Conservation (phyloP, 1,140 invertebrate species). For the Aphaenogaster ashmeadi region DNA sequence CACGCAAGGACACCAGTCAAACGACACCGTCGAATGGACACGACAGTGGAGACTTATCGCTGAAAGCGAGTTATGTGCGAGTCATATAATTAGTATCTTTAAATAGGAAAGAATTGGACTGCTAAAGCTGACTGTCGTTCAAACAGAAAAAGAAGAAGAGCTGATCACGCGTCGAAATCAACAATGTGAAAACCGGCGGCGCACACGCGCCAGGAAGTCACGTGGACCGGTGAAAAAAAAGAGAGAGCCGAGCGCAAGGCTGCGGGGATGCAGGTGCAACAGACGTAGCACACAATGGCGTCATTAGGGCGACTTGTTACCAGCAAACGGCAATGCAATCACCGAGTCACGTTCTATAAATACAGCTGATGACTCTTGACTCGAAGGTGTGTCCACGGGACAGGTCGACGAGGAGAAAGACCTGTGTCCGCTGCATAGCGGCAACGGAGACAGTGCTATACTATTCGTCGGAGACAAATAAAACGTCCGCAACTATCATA, state of each 20-base stretch:
- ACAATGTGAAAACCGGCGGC: conserved; percentile 13
- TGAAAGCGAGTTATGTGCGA: background rate
- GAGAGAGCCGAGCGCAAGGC: background rate
- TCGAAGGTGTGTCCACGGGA: conserved; percentile 68
- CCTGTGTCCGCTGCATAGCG: conserved; percentile 24
- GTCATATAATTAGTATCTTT: background rate
- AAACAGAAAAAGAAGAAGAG: background rate
- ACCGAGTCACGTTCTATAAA: conserved; percentile 80
- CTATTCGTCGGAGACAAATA: conserved; percentile 2
- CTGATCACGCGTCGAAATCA: conserved; percentile 18
- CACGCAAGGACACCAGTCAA: background rate
- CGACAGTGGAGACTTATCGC: background rate
- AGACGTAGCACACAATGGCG: conserved; percentile 72
- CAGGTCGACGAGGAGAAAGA: conserved; percentile 62
- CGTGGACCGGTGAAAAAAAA: conserved; percentile 30
- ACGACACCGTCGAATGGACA: background rate
- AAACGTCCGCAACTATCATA: background rate
- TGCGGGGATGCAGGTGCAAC: conserved; percentile 73
- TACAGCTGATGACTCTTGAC: conserved; percentile 76
- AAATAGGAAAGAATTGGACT: background rate
- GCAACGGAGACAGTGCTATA: background rate
- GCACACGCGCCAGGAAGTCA: conserved; percentile 30
- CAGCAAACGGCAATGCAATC: conserved; percentile 75
- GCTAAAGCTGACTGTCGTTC: background rate
- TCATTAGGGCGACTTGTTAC: conserved; percentile 77